These are phyloP conservation scores for Coelogynopora nodosa DNA, from an alignment of 2,888 invertebrate species.

Conservation along the genomic window DNA sequence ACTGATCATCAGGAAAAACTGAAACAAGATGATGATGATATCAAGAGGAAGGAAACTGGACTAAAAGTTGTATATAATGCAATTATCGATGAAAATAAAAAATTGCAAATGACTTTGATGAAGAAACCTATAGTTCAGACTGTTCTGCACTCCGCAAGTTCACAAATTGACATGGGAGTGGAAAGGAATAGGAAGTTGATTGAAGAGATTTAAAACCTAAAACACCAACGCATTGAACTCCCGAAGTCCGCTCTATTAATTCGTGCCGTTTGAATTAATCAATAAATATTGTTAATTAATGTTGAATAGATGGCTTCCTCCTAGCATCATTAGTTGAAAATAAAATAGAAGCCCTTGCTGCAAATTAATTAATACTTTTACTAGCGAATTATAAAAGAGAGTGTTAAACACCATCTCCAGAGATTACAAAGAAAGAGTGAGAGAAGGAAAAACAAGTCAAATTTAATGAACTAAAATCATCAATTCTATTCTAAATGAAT, in stretches of 20 bases:
- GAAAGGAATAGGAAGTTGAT: not conserved
- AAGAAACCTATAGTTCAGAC: not conserved
- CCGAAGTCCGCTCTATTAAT: not conserved
- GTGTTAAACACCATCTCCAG: too few relatives aligned
- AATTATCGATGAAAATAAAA: not conserved
- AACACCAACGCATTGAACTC: not conserved
- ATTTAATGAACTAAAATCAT: too few relatives aligned
- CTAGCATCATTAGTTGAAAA: too few relatives aligned
- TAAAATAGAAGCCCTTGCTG: too few relatives aligned
- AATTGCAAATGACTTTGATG: not conserved
- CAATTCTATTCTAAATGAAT: too few relatives aligned
- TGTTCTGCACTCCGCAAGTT: not conserved
- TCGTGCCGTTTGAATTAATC: not conserved
- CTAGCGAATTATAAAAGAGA: too few relatives aligned
- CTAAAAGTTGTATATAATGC: not conserved
- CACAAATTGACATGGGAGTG: not conserved
- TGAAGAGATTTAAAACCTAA: not conserved
- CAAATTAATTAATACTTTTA: too few relatives aligned
- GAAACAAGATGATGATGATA: not conserved
- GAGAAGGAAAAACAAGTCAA: too few relatives aligned
- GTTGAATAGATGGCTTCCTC: too few relatives aligned
- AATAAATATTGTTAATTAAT: too few relatives aligned
- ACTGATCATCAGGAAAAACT: not conserved
- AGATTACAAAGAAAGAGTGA: too few relatives aligned
- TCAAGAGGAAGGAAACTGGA: not conserved